Evolutionary conservation across 1,140 invertebrate genomes (phyloP), one percentile per base, ranked within the genome.

Genomic region (Psix sp.): DNA sequence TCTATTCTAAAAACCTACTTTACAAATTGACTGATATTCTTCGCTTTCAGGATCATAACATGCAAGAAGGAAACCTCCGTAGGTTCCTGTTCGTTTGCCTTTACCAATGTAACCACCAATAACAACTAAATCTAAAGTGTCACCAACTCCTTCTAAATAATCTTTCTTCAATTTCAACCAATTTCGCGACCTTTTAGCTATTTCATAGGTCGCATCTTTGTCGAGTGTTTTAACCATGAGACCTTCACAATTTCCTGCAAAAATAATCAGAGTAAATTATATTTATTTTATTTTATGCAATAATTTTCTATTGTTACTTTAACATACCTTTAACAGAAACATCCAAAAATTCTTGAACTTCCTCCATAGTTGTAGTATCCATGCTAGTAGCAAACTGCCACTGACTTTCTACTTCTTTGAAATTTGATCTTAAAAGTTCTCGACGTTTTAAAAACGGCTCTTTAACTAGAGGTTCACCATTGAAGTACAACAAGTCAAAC

Each of bases 111-210:
- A 99, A 0, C 94, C 98, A 57, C 98, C 98, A 56, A 99, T 94
- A 0, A 99, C 97, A 4, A 99, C 96, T n/a, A 93, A 89, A 89
- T 98, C 96, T 24, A 98, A 85, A 0, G 95, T 98, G 85, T 98
- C 97, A 0, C 97, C 96, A 10, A 96, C 93, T 36, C 96, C 96
- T 20, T 98, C 96, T 52, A 99, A 87, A 88, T 99, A 99, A 89
- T 99, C 97, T 84, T 99, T 99, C 84, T 99, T 99, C 36, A 99
- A 82, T 90, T 99, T 99, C 1, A 99, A 87, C 98, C 98, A 99
- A 86, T 99, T 99, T 63, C 94, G 91, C 0, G 97, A 99, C 33
- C 98, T 88, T 83, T 98, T 97, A 0, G 98, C 97, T 77, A 99
- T 99, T 89, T 99, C 98, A 87, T 99, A 99, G 0, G 95, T 95